Percentiles rank a stretch among this genome's conserved stretches.
Conservation (phyloP, 2,797 vertebrate genomes). For the Sebastes diploproa region DNA sequence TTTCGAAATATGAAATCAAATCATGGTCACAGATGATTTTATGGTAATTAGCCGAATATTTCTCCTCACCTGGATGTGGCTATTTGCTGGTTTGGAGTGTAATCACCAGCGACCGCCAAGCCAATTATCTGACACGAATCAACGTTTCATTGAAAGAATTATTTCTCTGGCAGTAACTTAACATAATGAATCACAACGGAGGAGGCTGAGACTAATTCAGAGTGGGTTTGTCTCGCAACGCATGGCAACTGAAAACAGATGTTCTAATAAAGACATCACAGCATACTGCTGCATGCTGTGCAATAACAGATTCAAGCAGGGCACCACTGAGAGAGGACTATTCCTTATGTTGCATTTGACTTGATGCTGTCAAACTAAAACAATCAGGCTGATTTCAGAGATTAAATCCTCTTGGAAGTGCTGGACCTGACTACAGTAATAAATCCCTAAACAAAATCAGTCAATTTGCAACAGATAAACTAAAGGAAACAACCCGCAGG, state of each 20-base stretch:
- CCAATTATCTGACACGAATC: neutral
- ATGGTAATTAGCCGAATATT: neutral
- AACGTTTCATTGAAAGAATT: neutral
- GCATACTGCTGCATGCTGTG: neutral
- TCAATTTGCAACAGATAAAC: neutral
- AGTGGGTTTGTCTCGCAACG: neutral
- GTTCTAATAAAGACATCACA: slow-evolving; percentile 22
- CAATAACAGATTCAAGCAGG: neutral
- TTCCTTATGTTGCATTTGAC: neutral
- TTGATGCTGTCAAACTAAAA: neutral
- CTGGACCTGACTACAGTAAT: neutral
- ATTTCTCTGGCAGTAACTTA: neutral
- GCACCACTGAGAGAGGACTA: neutral
- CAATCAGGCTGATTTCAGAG: neutral
- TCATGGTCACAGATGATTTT: neutral
- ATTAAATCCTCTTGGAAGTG: neutral
- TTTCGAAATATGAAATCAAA: neutral
- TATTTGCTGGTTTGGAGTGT: neutral
- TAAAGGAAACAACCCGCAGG: neutral
- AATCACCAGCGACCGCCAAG: neutral
- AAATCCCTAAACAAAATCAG: neutral
- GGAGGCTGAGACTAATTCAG: neutral
- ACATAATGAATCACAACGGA: neutral
- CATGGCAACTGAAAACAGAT: slow-evolving; percentile 29
- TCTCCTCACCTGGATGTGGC: neutral